A percentile compares a stretch with the other conserved stretches of the same genome.
phyloP scores from a whole-genome alignment of 2,797 vertebrate species.

The Leptodactylus fallax region DNA sequence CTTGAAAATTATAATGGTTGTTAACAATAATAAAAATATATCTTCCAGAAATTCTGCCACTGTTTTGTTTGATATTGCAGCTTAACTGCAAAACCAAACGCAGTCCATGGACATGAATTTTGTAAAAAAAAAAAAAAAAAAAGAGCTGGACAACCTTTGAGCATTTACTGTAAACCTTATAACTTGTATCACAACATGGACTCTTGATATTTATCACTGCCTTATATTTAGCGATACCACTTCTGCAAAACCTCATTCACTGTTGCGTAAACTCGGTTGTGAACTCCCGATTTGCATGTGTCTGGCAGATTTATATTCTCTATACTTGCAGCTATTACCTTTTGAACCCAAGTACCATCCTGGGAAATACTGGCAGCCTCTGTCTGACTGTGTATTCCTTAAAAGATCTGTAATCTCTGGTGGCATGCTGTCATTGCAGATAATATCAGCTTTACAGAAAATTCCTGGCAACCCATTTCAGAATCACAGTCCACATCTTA shows the following conservation, averaged over 20 bases:
- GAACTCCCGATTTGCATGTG: neutral
- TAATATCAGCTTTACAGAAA: neutral
- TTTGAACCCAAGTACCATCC: neutral
- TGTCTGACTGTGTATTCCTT: neutral
- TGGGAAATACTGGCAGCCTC: neutral
- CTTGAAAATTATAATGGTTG: neutral
- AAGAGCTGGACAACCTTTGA: too few species aligned
- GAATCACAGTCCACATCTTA: neutral
- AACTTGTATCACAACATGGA: too few species aligned
- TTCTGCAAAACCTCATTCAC: neutral
- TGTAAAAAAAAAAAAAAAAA: too few species aligned
- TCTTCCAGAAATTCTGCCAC: too few species aligned
- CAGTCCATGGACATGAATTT: too few species aligned
- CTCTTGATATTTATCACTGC: too few species aligned
- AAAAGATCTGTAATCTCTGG: slow-evolving; percentile 22
- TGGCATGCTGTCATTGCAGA: slow-evolving; percentile 20
- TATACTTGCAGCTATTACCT: neutral
- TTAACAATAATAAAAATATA: neutral
- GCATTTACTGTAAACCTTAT: too few species aligned
- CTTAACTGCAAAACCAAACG: too few species aligned
- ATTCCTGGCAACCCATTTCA: neutral
- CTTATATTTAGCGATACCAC: neutral
- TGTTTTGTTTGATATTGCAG: too few species aligned
- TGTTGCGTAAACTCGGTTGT: neutral
- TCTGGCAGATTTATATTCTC: neutral